These are phyloP conservation scores for Chaenogobius annularis DNA, from an alignment of 2,113 vertebrate genomes.

Conservation along the genomic window DNA sequence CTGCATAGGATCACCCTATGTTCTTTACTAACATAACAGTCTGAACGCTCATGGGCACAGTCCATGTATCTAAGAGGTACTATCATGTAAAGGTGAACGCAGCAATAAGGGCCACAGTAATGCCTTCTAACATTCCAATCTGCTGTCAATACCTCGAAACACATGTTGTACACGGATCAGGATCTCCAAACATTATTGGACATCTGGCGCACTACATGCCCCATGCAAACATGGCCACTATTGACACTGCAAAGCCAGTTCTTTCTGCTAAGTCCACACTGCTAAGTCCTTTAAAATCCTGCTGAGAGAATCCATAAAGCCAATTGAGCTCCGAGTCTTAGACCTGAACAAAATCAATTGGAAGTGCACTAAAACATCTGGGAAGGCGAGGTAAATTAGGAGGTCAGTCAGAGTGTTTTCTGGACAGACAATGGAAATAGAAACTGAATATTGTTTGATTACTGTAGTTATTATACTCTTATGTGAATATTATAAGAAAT, in stretches of 20 bases:
- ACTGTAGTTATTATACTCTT: too few relatives aligned
- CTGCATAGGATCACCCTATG: too few relatives aligned
- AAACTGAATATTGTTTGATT: background rate
- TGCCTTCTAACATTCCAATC: background rate
- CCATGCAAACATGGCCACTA: slow-evolving; percentile 30
- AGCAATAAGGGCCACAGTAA: background rate
- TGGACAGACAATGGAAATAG: background rate
- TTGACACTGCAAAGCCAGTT: slow-evolving; percentile 23
- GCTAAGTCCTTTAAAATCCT: slow-evolving; percentile 19
- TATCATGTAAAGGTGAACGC: background rate
- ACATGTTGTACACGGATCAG: slow-evolving; percentile 15
- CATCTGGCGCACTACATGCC: slow-evolving; percentile 2
- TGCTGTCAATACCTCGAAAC: slow-evolving; percentile 6
- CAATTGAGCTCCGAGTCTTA: slow-evolving; percentile 27
- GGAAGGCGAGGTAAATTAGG: slow-evolving; percentile 12
- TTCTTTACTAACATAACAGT: too few relatives aligned
- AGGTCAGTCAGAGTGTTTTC: background rate
- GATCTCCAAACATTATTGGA: slow-evolving; percentile 11
- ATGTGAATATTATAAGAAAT: too few relatives aligned
- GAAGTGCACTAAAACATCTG: slow-evolving; percentile 21
- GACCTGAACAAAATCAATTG: slow-evolving; percentile 27
- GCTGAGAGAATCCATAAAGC: slow-evolving; percentile 43
- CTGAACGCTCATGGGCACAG: too few relatives aligned
- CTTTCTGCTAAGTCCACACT: slow-evolving; percentile 18
- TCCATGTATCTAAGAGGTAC: too few relatives aligned